Percentiles rank a stretch among this genome's conserved stretches.
Evolutionary conservation across 2,797 vertebrate genomes (phyloP).

Genomic region (Cirrhinus mrigala): DNA sequence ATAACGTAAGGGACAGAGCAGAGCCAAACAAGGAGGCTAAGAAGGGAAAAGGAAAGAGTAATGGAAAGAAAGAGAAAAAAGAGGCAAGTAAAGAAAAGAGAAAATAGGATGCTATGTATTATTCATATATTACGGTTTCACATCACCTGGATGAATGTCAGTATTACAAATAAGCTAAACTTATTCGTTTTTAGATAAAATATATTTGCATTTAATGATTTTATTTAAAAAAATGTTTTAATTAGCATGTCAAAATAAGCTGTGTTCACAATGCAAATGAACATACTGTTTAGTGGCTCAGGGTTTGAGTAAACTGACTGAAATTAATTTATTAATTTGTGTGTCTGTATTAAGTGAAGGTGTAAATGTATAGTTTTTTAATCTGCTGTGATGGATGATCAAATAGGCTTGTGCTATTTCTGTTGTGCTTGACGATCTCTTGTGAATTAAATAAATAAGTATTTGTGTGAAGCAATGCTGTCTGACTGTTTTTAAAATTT

Average conservation of each 20-base stretch:
- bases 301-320: background rate
- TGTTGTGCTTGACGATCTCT: conserved; percentile 17
- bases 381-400: background rate
- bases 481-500: background rate
- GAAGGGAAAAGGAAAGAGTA: conserved; percentile 56
- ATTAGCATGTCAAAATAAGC: background rate
- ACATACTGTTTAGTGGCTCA: background rate
- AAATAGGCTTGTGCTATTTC: background rate
- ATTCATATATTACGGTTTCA: background rate
- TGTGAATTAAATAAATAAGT: conserved; percentile 9
- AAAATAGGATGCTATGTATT: background rate
- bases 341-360: background rate
- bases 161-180: background rate
- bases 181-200: background rate
- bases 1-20: conserved; percentile 57
- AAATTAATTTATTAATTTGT: background rate
- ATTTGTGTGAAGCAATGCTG: background rate
- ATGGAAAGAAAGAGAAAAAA: conserved; percentile 64
- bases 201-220: background rate
- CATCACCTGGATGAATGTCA: background rate
- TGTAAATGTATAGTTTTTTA: background rate
- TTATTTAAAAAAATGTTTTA: background rate
- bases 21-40: conserved; percentile 64
- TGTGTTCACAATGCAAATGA: background rate
- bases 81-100: conserved; percentile 51